These are phyloP conservation scores for Vesta saturnalis DNA, from an alignment of 2,888 invertebrate genomes.

Conservation along the genomic window DNA sequence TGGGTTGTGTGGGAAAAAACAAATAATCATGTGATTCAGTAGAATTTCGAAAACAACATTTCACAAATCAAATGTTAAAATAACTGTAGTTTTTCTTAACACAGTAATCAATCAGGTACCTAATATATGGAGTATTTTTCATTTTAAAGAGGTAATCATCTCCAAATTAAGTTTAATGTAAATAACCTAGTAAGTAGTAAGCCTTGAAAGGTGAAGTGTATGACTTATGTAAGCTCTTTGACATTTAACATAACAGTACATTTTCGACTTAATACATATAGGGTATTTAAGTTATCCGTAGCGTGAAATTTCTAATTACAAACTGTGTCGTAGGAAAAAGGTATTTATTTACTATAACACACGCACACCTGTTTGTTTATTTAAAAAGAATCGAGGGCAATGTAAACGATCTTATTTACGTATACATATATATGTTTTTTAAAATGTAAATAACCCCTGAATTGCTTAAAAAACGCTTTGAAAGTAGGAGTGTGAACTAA, in stretches of 20 bases:
- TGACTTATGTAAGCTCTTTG: neutral
- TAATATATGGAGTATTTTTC: too few relatives aligned
- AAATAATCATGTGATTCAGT: too few relatives aligned
- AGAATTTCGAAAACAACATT: too few relatives aligned
- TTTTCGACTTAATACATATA: neutral
- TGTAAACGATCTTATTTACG: conserved; percentile 1
- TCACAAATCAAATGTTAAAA: too few relatives aligned
- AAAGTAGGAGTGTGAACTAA: conserved; percentile 1
- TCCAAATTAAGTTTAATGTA: neutral
- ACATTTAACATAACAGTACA: conserved; percentile 1
- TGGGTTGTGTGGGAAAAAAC: too few relatives aligned
- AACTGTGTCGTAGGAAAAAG: conserved; percentile 13
- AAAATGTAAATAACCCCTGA: conserved; percentile 8
- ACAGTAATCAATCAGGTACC: too few relatives aligned
- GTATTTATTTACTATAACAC: neutral
- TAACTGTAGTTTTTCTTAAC: too few relatives aligned
- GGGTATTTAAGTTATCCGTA: neutral
- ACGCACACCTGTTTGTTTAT: conserved; percentile 7
- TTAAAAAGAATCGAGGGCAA: conserved; percentile 12
- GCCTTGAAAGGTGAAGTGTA: neutral
- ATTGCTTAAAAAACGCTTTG: neutral
- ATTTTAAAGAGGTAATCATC: neutral
- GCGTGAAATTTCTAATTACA: conserved; percentile 10
- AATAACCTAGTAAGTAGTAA: neutral
- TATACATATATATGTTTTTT: neutral